These are phyloP conservation scores for Drosophila subsilvestris DNA, from an alignment of 2,888 invertebrate genomes.

Conservation along the genomic window DNA sequence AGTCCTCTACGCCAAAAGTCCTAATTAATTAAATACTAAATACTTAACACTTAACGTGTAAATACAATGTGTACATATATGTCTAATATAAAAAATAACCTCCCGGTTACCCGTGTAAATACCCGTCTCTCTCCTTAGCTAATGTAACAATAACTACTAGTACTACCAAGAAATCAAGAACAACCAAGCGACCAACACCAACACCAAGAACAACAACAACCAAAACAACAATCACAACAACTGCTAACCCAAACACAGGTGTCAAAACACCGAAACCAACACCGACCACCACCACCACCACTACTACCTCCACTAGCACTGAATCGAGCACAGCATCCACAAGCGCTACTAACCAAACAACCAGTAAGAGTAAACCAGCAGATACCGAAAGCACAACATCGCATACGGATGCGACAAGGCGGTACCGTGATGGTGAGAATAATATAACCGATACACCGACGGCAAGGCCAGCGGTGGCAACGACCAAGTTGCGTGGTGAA, in stretches of 20 bases:
- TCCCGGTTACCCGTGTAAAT: slow-evolving; percentile 81
- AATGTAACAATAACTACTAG: slow-evolving; percentile 83
- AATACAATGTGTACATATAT: slow-evolving; percentile 64
- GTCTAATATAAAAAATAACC: slow-evolving; percentile 77
- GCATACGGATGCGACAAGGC: slow-evolving; percentile 81
- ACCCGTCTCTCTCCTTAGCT: slow-evolving; percentile 82
- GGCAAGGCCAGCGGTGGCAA: slow-evolving; percentile 56
- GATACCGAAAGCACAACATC: slow-evolving; percentile 67
- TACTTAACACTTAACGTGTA: slow-evolving; percentile 68
- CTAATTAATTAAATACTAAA: slow-evolving; percentile 6
- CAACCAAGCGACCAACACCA: slow-evolving; percentile 52
- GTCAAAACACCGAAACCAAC: slow-evolving; percentile 35
- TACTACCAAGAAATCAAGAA: slow-evolving; percentile 74
- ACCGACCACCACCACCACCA: slow-evolving; percentile 45
- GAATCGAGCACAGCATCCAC: slow-evolving; percentile 71
- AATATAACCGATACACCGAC: slow-evolving; percentile 81
- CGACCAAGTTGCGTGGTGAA: slow-evolving; percentile 63
- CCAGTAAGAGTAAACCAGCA: slow-evolving; percentile 47
- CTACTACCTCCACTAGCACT: slow-evolving; percentile 44
- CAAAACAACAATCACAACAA: slow-evolving; percentile 76
- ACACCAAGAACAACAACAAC: slow-evolving; percentile 45
- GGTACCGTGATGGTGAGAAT: slow-evolving; percentile 84
- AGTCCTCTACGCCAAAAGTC: slow-evolving; percentile 76
- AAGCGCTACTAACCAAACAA: slow-evolving; percentile 74
- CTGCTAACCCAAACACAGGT: slow-evolving; percentile 54